These are phyloP conservation scores for Agrilus planipennis DNA, from an alignment of 1,140 invertebrate genomes.

Conservation along the genomic window DNA sequence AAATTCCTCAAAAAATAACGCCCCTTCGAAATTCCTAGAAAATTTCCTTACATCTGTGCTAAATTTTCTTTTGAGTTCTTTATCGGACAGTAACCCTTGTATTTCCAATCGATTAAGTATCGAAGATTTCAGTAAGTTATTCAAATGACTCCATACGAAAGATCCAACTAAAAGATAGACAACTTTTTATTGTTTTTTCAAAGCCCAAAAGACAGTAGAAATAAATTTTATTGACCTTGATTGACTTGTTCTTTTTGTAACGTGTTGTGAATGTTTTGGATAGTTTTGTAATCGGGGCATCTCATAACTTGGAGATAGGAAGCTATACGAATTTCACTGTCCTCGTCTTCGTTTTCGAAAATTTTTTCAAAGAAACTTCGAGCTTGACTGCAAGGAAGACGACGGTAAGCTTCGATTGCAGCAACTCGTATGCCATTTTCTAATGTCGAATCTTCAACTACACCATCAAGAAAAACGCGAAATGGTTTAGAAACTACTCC, in stretches of 20 bases:
- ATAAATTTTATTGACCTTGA: conserved; percentile 58
- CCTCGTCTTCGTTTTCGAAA: conserved; percentile 57
- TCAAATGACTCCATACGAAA: conserved; percentile 86
- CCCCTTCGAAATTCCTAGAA: conserved; percentile 80
- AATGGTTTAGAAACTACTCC: conserved; percentile 54
- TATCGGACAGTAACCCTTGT: conserved; percentile 66
- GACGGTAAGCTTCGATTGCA: conserved; percentile 59
- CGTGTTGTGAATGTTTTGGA: conserved; percentile 58
- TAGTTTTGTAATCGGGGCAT: conserved; percentile 65
- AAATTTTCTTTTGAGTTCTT: conserved; percentile 60
- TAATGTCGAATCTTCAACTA: conserved; percentile 46
- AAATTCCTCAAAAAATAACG: conserved; percentile 74
- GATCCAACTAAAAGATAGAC: conserved; percentile 79
- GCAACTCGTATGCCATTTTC: conserved; percentile 52
- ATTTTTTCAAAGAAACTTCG: conserved; percentile 54
- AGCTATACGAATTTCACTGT: conserved; percentile 75
- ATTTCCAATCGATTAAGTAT: conserved; percentile 71
- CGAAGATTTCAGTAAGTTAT: conserved; percentile 72
- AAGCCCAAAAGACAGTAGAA: background rate
- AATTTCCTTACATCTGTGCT: conserved; percentile 75
- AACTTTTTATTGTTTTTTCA: too few species aligned
- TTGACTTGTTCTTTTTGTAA: conserved; percentile 71
- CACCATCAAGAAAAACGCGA: conserved; percentile 41
- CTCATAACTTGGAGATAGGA: conserved; percentile 82
- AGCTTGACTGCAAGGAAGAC: conserved; percentile 46